Evolutionary conservation across 2,113 vertebrate genomes (phyloP), one percentile per base, ranked within the genome.

Genomic region (Cisticola juncidis): DNA sequence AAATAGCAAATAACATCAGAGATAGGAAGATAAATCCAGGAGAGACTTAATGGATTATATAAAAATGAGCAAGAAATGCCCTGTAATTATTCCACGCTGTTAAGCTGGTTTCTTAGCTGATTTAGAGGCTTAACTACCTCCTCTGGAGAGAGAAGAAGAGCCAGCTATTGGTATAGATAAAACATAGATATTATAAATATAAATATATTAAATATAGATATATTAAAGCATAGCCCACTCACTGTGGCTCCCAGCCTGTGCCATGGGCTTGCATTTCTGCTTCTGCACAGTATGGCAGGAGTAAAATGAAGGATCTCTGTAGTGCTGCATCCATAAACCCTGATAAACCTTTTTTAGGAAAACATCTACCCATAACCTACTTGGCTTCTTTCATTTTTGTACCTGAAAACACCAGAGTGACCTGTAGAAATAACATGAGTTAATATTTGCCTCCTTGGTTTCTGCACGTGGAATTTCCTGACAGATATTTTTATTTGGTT

Each of bases 71-170:
- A 65, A 88, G 81, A 81, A 91, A 62, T 42, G 65, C 50, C 85
- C 62, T 94, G 6, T 88, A 96, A 97, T 97, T 97, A 97, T 95
- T 94, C 89, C 86, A 94, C 90, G 77, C 22, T 62, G 47, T 72
- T 82, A 77, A 93, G 51, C 23, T 94, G 45, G 31, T 96, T 97
- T 94, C 72, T 83, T 73, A 38, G 42, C 42, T 90, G 91, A 92
- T 91, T 73, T 96, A 95, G 93, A 94, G 87, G 35, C 40, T 81
- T 73, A 56, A 38, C 25, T 70, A 90, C 66, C 57, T 94, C 65
- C 80, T 95, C 62, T 81, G 84, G 89, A 97, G 73, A 94, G 92
- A 58, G 42, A 62, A 91, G n/a, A 51, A 42, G 4, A 89, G 72
- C 44, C 78, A 91, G 11, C 77, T 92, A 36, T 22, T 14, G 5